phyloP scores from a whole-genome alignment of 2,888 invertebrate species.

The Elmis aenea region DNA sequence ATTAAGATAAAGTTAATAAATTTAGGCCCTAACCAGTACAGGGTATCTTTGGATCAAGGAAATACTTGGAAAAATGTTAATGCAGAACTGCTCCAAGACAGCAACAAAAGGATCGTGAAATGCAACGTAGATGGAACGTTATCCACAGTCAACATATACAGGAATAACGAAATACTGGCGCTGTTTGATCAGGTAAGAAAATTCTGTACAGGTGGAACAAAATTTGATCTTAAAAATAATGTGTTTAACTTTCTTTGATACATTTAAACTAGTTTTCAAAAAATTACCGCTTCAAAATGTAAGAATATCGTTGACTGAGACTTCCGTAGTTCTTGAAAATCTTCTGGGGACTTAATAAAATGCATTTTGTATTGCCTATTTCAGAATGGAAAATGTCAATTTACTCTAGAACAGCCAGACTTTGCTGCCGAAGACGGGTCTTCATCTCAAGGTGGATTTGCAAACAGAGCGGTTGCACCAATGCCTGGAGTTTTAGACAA shows the following conservation, averaged over 20 bases:
- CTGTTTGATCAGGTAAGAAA: constrained; percentile 58
- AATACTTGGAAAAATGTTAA: constrained; percentile 54
- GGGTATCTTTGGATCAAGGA: constrained; percentile 49
- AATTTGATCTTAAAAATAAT: too few species aligned
- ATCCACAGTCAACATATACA: constrained; percentile 53
- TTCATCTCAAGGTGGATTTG: constrained; percentile 35
- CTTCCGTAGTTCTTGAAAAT: too few species aligned
- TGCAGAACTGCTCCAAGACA: constrained; percentile 44
- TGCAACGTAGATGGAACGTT: constrained; percentile 53
- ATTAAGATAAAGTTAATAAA: too few species aligned
- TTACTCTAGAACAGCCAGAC: constrained; percentile 58
- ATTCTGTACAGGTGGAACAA: too few species aligned
- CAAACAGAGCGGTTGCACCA: constrained; percentile 72
- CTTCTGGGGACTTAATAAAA: too few species aligned
- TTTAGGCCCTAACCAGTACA: too few species aligned
- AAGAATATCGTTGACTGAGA: too few species aligned
- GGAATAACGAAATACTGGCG: constrained; percentile 54
- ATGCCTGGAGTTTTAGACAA: constrained; percentile 97
- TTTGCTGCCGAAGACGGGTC: constrained; percentile 49
- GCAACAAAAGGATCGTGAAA: constrained; percentile 46
- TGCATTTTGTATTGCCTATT: too few species aligned
- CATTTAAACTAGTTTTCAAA: too few species aligned
- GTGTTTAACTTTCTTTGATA: too few species aligned
- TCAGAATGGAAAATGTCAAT: constrained; percentile 64
- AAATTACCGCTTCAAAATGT: too few species aligned